Evolutionary conservation across 1,140 invertebrate species (phyloP), one percentile per base, ranked within the genome.

Genomic region (Dermatophagoides farinae): DNA sequence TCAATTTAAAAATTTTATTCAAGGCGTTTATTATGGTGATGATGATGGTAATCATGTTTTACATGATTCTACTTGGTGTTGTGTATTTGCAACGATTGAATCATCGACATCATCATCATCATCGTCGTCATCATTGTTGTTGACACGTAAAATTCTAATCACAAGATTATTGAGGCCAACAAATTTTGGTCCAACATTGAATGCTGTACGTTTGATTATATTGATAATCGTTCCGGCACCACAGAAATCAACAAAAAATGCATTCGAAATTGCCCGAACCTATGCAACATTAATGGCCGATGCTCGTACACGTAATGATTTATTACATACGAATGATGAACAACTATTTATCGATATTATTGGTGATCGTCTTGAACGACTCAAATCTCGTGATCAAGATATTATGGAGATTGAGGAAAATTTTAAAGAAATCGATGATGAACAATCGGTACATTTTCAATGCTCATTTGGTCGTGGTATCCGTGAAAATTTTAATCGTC

Each of bases 401-500:
- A 25, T 55, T 25, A 31, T 11, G 22, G 12, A n/a, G n/a, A 55
- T 25, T 40, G 10, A 25, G 2, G 4, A 39, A 43, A 43, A 16
- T 20, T 18, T 53, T 8, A 44, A 9, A 37, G 40, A 22, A 20
- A 46, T 37, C 6, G 14, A 16, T 22, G 22, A 39, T 38, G 14
- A n/a, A 31, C 8, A 31, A 22, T 50, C 6, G 47, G 4, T 25
- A 11, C 50, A 25, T 16, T 44, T 60, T 59, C 53, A 22, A 14
- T 50, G 55, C 14, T 37, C 60, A 6, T 58, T 63, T 31, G 51
- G 57, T 22, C 61, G 31, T 20, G 71, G 70, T 11, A 43, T 73
- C 1, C 57, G 64, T 23, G 68, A 72, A 38, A 71, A 72, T 47
- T 67, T 72, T 51, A 62, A 60, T n/a, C 64, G 70, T 41, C 65